These are phyloP conservation scores for human DNA, from an alignment of 2,113 vertebrate species.

Conservation along the genomic window DNA sequence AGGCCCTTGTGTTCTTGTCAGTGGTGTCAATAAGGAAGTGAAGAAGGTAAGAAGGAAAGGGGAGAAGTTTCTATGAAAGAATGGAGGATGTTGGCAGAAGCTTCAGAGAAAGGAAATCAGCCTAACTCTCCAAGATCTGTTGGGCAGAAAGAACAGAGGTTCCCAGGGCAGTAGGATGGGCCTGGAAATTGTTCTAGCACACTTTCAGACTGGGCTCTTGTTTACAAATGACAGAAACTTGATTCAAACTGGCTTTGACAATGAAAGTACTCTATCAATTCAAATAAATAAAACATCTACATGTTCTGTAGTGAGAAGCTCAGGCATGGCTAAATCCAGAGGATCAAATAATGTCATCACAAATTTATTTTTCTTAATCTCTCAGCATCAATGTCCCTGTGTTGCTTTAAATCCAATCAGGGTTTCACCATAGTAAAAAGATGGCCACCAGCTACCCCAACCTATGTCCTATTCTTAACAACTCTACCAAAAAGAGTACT, in stretches of 20 bases:
- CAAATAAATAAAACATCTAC: not conserved
- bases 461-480: not conserved
- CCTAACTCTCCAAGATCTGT: not conserved
- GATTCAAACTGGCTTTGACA: not conserved
- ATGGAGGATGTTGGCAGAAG: not conserved
- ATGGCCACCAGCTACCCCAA: not conserved
- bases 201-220: not conserved
- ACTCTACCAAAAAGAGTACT: not conserved
- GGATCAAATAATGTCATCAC: not conserved
- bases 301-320: not conserved
- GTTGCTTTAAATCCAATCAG: not conserved
- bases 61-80: not conserved
- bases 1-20: not conserved
- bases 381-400: not conserved
- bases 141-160: not conserved
- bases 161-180: not conserved
- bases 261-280: not conserved
- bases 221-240: not conserved
- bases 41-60: not conserved
- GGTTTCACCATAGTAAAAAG: not conserved
- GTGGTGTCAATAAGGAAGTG: not conserved
- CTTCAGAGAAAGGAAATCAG: not conserved
- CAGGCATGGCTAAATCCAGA: not conserved
- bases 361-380: not conserved
- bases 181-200: not conserved